Conservation (phyloP, 2,113 vertebrate species). For the Zeus faber region DNA sequence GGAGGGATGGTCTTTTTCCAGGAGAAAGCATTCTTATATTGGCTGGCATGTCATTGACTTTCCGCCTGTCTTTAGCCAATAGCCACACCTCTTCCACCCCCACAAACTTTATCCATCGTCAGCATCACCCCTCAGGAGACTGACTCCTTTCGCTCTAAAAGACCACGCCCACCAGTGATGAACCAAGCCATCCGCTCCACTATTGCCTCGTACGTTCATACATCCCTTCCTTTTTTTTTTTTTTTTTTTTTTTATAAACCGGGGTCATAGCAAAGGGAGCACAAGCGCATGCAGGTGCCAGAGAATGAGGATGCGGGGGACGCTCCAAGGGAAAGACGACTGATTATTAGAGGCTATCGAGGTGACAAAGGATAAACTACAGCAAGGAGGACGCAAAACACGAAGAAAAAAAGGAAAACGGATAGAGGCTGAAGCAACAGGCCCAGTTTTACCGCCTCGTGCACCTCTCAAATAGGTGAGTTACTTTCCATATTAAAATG, state of each 20-base stretch:
- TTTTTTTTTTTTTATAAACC: too few relatives aligned
- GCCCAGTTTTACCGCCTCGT: neutral
- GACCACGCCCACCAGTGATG: constrained; percentile 56
- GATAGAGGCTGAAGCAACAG: neutral
- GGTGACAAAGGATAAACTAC: too few relatives aligned
- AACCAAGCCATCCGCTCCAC: constrained; percentile 37
- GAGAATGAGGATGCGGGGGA: constrained; percentile 4
- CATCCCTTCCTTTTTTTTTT: too few relatives aligned
- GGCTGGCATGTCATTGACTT: too few relatives aligned
- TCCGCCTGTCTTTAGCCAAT: too few relatives aligned
- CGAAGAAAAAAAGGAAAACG: constrained; percentile 3
- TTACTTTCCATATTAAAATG: neutral
- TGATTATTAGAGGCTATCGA: too few relatives aligned
- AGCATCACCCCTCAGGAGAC: too few relatives aligned
- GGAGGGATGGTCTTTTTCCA: too few relatives aligned
- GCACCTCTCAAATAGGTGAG: constrained; percentile 72
- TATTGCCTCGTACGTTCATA: constrained; percentile 4
- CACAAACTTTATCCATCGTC: too few relatives aligned
- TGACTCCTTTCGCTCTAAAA: constrained; percentile 37
- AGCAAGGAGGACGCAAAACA: neutral
- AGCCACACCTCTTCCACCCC: too few relatives aligned
- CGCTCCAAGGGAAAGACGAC: neutral
- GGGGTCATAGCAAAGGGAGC: too few relatives aligned
- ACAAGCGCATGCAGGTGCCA: constrained; percentile 14
- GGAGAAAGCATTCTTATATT: too few relatives aligned